A percentile compares a stretch with the other conserved stretches of the same genome.
phyloP scores from a whole-genome alignment of 2,888 invertebrate genomes.

The Ernsta delagoae region DNA sequence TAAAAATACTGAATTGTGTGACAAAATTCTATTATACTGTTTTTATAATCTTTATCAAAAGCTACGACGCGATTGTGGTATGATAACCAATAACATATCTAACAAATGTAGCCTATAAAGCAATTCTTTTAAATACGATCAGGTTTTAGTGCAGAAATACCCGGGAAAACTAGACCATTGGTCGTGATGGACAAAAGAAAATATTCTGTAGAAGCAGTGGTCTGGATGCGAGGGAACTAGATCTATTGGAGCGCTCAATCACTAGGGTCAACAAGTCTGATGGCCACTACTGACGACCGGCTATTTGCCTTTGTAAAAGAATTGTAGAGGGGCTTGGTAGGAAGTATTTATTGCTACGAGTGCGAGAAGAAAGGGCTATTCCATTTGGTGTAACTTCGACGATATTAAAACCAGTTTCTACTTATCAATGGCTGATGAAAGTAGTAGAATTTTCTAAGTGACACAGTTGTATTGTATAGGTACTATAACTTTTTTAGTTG shows the following conservation, averaged over 20 bases:
- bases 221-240: background rate
- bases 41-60: too few relatives aligned
- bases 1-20: too few relatives aligned
- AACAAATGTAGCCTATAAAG: background rate
- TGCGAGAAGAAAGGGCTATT: background rate
- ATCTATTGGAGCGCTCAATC: constrained; percentile 8
- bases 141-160: background rate
- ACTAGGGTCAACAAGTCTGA: constrained; percentile 12
- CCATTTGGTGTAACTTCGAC: background rate
- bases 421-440: too few relatives aligned
- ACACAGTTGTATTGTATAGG: too few relatives aligned
- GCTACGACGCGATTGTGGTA: too few relatives aligned
- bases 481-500: too few relatives aligned
- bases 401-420: background rate
- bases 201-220: constrained; percentile 9
- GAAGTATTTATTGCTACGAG: background rate
- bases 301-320: constrained; percentile 6
- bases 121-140: background rate
- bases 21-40: too few relatives aligned
- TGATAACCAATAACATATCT: too few relatives aligned
- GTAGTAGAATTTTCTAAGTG: too few relatives aligned
- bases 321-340: background rate
- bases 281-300: background rate
- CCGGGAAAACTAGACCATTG: background rate
- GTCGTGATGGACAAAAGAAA: background rate